Percentiles rank a stretch among this genome's conserved stretches.
Conservation (phyloP, 2,888 invertebrate species). For the Anthrax anthrax region DNA sequence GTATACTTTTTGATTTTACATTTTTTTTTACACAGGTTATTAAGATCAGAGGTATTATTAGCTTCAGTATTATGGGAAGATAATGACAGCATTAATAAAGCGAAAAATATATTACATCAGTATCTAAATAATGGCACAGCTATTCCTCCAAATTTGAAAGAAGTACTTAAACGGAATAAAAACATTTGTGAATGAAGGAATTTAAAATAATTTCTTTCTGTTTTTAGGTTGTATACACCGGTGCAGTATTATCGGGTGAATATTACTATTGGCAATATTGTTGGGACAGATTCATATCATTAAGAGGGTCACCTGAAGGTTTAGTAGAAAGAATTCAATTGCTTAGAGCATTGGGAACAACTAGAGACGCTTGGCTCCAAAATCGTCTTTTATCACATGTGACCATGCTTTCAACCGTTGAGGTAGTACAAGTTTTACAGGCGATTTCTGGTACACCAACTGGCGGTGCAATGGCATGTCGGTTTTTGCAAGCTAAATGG, state of each 20-base stretch:
- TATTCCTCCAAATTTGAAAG: slow-evolving; percentile 31
- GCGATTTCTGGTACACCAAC: slow-evolving; percentile 36
- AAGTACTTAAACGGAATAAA: no score
- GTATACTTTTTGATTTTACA: no score
- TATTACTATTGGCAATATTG: slow-evolving; percentile 35
- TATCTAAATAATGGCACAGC: slow-evolving; percentile 27
- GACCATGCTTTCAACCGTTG: slow-evolving; percentile 31
- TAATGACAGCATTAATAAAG: slow-evolving; percentile 27
- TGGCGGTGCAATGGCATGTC: slow-evolving; percentile 35
- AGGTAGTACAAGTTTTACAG: slow-evolving; percentile 33
- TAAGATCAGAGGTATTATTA: slow-evolving; percentile 31
- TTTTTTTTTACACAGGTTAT: slow-evolving; percentile 21
- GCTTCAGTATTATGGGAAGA: slow-evolving; percentile 35
- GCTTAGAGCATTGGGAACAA: slow-evolving; percentile 31
- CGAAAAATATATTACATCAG: slow-evolving; percentile 31
- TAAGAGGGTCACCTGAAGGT: slow-evolving; percentile 30
- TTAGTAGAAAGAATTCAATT: slow-evolving; percentile 34
- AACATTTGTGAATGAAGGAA: not conserved
- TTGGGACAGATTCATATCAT: slow-evolving; percentile 30
- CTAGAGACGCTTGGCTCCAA: slow-evolving; percentile 36
- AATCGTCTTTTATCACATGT: slow-evolving; percentile 35
- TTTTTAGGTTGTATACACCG: slow-evolving; percentile 32
- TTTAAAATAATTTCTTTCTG: not conserved
- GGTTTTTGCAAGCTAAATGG: slow-evolving; percentile 35
- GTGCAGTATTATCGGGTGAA: slow-evolving; percentile 33